Conservation (phyloP, 2,113 vertebrate species). For the Dipodomys spectabilis region DNA sequence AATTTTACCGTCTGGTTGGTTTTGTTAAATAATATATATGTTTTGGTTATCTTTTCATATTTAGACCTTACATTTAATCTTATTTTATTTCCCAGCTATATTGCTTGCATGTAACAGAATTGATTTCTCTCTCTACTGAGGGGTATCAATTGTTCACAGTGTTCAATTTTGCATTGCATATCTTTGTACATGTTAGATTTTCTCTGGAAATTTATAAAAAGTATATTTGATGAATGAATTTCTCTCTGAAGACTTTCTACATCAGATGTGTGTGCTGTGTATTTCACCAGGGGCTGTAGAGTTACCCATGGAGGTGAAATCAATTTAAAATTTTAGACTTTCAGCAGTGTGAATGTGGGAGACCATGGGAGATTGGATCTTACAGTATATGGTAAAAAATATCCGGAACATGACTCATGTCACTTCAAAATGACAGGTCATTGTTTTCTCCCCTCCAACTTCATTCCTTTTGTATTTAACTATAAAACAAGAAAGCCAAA, state of each 20-base stretch:
- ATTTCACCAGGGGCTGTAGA: neutral
- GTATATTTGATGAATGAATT: neutral
- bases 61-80: neutral
- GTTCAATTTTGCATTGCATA: neutral
- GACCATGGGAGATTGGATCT: neutral
- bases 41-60: neutral
- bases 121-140: neutral
- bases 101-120: neutral
- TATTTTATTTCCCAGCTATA: neutral
- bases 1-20: neutral
- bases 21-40: neutral
- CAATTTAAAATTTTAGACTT: neutral
- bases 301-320: neutral
- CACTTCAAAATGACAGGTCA: conserved; percentile 25
- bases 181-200: neutral
- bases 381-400: neutral
- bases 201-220: neutral
- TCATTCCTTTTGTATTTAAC: neutral
- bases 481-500: neutral
- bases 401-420: neutral
- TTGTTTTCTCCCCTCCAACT: neutral
- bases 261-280: neutral
- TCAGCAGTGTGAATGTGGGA: neutral
- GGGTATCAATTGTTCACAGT: neutral
- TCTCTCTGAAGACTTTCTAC: neutral